Evolutionary conservation across 1,140 invertebrate genomes (phyloP).

Genomic region (Drosophila equinoxialis): DNA sequence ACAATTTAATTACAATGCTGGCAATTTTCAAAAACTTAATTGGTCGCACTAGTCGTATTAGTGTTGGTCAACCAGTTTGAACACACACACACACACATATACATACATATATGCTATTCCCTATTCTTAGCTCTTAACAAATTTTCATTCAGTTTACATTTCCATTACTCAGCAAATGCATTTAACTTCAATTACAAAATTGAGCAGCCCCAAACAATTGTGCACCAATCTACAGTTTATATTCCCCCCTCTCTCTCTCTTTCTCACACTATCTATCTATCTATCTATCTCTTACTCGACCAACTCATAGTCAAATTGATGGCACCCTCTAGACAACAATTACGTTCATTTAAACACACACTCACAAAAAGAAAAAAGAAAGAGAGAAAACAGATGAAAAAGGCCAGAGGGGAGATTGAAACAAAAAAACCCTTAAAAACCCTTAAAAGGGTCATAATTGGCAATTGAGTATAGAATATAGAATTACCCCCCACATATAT

Average conservation of each 20-base stretch:
- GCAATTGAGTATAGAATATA: slow-evolving; percentile 67
- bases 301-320: slow-evolving; percentile 14
- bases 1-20: not conserved
- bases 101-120: not conserved
- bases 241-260: not conserved
- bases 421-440: slow-evolving; percentile 41
- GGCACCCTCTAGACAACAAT: slow-evolving; percentile 20
- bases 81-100: not conserved
- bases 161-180: slow-evolving; percentile 13
- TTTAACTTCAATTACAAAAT: slow-evolving; percentile 11
- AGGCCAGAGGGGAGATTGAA: not conserved
- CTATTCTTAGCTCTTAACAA: not conserved
- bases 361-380: slow-evolving; percentile 18
- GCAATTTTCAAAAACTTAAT: not conserved
- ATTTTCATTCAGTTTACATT: slow-evolving; percentile 5
- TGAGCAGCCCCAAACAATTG: slow-evolving; percentile 10
- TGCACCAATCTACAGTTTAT: slow-evolving; percentile 1
- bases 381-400: not conserved
- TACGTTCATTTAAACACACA: slow-evolving; percentile 40
- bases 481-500: slow-evolving; percentile 58
- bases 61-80: not conserved
- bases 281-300: not conserved
- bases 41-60: not conserved
- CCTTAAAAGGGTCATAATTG: slow-evolving; percentile 76
- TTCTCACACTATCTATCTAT: not conserved